Percentiles rank a stretch among this genome's conserved stretches.
Conservation (phyloP, 1,140 invertebrate genomes). For the Trichomalopsis sarcophagae region DNA sequence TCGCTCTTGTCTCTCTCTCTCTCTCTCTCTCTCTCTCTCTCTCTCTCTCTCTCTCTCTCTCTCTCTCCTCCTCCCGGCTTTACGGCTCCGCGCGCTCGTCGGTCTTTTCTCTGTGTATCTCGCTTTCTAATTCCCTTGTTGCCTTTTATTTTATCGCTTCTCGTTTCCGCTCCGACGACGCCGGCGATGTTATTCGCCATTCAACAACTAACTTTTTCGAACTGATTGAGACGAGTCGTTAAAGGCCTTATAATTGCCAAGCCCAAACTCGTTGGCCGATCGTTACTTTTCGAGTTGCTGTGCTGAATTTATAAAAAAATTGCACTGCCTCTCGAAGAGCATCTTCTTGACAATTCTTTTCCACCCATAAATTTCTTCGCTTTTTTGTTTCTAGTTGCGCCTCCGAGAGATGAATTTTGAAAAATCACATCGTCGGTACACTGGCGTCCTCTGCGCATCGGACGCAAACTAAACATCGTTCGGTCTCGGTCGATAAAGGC, state of each 20-base stretch:
- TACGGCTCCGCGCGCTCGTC: not conserved
- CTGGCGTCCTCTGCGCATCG: not conserved
- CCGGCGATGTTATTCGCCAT: slow-evolving; percentile 11
- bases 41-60: slow-evolving; percentile 35
- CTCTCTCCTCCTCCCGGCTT: slow-evolving; percentile 10
- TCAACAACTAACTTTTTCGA: slow-evolving; percentile 2
- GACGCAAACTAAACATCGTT: not conserved
- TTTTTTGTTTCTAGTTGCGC: no score
- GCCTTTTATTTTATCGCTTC: slow-evolving; percentile 3
- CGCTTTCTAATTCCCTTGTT: slow-evolving; percentile 43
- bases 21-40: slow-evolving; percentile 31
- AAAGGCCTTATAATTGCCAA: not conserved
- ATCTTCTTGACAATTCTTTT: no score
- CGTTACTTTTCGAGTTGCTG: not conserved
- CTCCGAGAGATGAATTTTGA: not conserved
- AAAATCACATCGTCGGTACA: not conserved
- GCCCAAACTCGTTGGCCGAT: not conserved
- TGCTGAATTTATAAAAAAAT: not conserved
- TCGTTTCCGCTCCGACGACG: not conserved
- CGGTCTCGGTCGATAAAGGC: not conserved
- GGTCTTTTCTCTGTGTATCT: slow-evolving; percentile 21
- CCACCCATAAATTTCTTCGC: no score
- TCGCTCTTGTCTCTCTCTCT: slow-evolving; percentile 28
- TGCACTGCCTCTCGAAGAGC: not conserved
- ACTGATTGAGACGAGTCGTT: slow-evolving; percentile 9